Conservation (phyloP, 2,113 vertebrate species). For the Phyllopteryx taeniolatus region DNA sequence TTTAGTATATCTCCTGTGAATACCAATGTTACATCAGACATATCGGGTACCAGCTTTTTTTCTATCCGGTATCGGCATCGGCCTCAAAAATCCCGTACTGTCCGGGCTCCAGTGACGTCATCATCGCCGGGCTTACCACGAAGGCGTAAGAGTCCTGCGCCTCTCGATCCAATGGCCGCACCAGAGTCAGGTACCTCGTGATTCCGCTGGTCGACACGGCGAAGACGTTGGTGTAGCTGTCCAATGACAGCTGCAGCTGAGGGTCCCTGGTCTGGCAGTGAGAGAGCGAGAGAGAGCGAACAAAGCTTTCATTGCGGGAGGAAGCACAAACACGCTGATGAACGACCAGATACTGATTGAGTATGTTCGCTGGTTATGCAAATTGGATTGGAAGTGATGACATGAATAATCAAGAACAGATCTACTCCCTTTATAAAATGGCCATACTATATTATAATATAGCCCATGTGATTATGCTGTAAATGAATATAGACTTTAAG, state of each 20-base stretch:
- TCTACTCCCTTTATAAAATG: background rate
- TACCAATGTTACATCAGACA: too few species aligned
- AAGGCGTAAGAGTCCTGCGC: slow-evolving; percentile 86
- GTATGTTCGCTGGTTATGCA: background rate
- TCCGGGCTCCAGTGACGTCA: background rate
- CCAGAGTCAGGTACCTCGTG: slow-evolving; percentile 86
- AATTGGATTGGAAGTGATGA: background rate
- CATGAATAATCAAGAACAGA: slow-evolving; percentile 4
- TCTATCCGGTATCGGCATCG: too few species aligned
- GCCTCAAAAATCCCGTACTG: background rate
- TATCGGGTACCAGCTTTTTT: too few species aligned
- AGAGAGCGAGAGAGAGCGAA: slow-evolving; percentile 19
- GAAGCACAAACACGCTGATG: background rate
- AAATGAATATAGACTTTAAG: background rate
- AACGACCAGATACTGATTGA: background rate
- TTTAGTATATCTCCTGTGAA: too few species aligned
- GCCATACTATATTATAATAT: background rate
- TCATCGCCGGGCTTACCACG: slow-evolving; percentile 65
- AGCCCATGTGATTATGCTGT: background rate
- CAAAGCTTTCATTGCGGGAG: background rate
- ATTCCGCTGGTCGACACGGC: slow-evolving; percentile 83
- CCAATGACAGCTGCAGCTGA: slow-evolving; percentile 83
- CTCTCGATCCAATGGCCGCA: slow-evolving; percentile 90
- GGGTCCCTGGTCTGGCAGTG: slow-evolving; percentile 85
- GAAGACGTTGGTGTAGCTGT: slow-evolving; percentile 82